Evolutionary conservation across 2,113 vertebrate species (phyloP).

Genomic region (Actenoides lindsayi): DNA sequence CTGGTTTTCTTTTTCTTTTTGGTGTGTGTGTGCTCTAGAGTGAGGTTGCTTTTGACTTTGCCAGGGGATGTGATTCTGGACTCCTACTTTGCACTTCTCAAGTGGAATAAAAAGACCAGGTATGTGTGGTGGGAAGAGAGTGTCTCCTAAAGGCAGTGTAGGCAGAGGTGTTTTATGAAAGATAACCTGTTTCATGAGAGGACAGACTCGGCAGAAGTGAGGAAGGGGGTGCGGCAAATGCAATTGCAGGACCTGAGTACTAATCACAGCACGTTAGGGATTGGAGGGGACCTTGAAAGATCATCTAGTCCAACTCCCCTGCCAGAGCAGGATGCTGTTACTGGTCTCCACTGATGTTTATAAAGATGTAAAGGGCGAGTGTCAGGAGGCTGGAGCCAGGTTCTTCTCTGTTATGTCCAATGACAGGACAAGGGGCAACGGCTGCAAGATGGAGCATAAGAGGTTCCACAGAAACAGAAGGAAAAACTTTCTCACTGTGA

Average conservation of each 20-base stretch:
- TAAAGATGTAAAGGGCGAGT: no score
- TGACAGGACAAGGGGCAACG: no score
- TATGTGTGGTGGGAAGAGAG: not conserved
- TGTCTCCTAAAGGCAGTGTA: not conserved
- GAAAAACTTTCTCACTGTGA: no score
- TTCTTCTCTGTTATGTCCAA: no score
- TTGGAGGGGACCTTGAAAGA: no score
- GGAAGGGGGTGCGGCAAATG: not conserved
- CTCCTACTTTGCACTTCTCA: not conserved
- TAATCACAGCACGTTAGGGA: no score
- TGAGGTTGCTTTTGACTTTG: not conserved
- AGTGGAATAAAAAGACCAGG: not conserved
- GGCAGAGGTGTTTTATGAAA: not conserved
- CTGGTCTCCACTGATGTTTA: not conserved
- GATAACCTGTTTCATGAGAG: not conserved
- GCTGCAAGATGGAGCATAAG: no score
- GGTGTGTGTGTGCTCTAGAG: not conserved
- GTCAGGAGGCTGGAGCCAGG: no score
- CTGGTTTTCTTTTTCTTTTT: not conserved
- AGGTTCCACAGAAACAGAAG: no score
- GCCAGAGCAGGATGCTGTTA: no score
- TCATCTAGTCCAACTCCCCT: no score
- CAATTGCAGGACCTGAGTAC: rapidly evolving
- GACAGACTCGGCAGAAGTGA: not conserved
- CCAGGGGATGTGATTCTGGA: not conserved